Base-by-base conservation (phyloP, 2,888 invertebrate species). In the Scrobipalpa atriplicella region DNA sequence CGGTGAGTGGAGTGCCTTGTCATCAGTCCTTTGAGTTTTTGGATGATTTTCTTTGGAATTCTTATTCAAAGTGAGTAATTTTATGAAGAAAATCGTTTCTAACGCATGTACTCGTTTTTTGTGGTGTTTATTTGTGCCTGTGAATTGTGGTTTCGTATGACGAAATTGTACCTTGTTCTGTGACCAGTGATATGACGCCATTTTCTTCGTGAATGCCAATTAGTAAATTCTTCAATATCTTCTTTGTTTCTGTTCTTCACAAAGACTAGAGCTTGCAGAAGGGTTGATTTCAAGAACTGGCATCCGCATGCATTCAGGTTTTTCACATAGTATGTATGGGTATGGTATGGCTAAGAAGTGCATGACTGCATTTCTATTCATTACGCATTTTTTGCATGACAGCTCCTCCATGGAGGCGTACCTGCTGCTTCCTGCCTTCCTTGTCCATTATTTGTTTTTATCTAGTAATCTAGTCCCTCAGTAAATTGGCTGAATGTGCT, bases 1-100 rank as follows among this genome's bases (percentile, higher is more conserved):
- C 91, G 92, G 92, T 91, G 93, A 90, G 92, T 92, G 92, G 90
- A 92, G 93, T 93, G 93, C 93, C 92, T 93, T 93, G 93, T 93
- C 93, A 93, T 93, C 93, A 93, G 88, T 89, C 83, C 80, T 84
- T 85, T 86, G 81, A 92, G 86, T 89, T 92, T 93, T 92, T 93
- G 92, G 93, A 92, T 92, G 92, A 90, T 90, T 93, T 91, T 88
- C 92, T 89, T 92, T 88, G 87, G 89, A 91, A 90, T 92, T 92
- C 90, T 85, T 90, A 92, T 87, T 90, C 90, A 84, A 91, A 90
- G 93, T 93, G 89, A 93, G 93, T 92, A 92, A 86, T 86, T 87
- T 87, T 81, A 76, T 73, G 71, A 83, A 80, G 77, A 78, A 82
- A 84, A 79, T 81, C 73, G 75, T 79, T 80, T 79, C 73, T 79